Base-by-base conservation (phyloP, 2,888 invertebrate species). In the Hyppa rectilinea region DNA sequence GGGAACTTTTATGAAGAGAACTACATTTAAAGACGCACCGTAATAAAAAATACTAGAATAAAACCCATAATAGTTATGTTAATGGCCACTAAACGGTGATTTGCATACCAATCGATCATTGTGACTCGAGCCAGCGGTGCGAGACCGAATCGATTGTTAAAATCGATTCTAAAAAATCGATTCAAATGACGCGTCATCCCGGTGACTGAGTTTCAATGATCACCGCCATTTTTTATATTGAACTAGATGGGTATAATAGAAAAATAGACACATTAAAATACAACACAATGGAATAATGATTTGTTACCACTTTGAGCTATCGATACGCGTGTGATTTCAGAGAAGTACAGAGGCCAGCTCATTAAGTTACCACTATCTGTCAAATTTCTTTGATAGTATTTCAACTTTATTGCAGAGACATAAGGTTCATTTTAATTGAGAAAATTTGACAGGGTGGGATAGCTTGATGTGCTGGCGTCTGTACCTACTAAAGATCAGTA, bases 31-130 rank as follows among this genome's bases (percentile, higher is more conserved):
- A 68, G 64, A 64, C 26, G 67, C 62, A 63, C 52, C n/a, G 14
- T 60, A 31, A 47, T 9, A 59, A 23, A 55, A 67, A 68, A 47
- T 38, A 49, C 36, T 64, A 71, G 36, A 49, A 60, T 67, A 67
- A 61, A 68, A 26, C 62, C 63, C 56, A 55, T 67, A 66, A 80
- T 81, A 78, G 61, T 68, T 82, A 88, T 84, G 81, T 75, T 83
- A 88, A 88, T 81, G 47, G n/a, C 40, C 47, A 60, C 58, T 82
- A 79, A 83, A 84, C 63, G 74, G 55, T 72, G 55, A 79, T 90
- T 90, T 80, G 84, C 90, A 91, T 91, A 86, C 83, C 85, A 90
- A 91, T 90, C 85, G 87, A 88, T 85, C 74, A 82, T 84, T 82
- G 77, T 66, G 69, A 74, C 58, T 81, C 59, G 71, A 65, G 61